Base-by-base conservation (phyloP, 2,888 invertebrate species). In the Coelinius sp. region DNA sequence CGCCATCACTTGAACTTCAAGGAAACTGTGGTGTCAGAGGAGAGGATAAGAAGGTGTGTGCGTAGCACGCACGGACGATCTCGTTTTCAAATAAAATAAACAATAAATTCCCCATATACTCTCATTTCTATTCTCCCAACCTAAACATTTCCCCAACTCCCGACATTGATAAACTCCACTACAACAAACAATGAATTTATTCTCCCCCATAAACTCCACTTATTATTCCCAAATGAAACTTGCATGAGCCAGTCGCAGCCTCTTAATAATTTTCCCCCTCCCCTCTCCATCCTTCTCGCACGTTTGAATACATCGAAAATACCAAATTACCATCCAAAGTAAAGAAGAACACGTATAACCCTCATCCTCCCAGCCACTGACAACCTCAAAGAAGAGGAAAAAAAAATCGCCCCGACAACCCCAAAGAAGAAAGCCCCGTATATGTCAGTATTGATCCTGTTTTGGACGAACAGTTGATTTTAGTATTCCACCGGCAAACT, bases 401-500 rank as follows among this genome's bases (percentile, higher is more conserved):
- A 3, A 70, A 70, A 70, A 65, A 46, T 31, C 68, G 62, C 24
- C 46, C 46, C 20, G 20, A 17, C 67, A 59, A 71, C 38, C 65
- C 69, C 62, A 22, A n/a, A 41, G 69, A 63, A 70, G 74, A 38
- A 31, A 46, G 66, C 73, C 73, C 64, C 69, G 70, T 64, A 59
- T 52, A 59, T 56, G 56, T 68, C 67, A 78, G 84, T 87, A 87
- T 87, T 85, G 87, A 87, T 87, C 87, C 84, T 84, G 84, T 86
- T 63, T 84, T 86, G 83, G 81, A 75, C 73, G 31, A 17, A 64
- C 77, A 69, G 75, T 71, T 74, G 77, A 76, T 78, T 85, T 87
- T 85, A 85, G 86, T 87, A 87, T 87, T 87, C 87, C 83, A 80
- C 82, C 82, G 79, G 84, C 83, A 85, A 85, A 86, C 83, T 86